Evolutionary conservation across 2,797 vertebrate genomes (phyloP), one percentile per base, ranked within the genome.

Genomic region (Pygocentrus nattereri): DNA sequence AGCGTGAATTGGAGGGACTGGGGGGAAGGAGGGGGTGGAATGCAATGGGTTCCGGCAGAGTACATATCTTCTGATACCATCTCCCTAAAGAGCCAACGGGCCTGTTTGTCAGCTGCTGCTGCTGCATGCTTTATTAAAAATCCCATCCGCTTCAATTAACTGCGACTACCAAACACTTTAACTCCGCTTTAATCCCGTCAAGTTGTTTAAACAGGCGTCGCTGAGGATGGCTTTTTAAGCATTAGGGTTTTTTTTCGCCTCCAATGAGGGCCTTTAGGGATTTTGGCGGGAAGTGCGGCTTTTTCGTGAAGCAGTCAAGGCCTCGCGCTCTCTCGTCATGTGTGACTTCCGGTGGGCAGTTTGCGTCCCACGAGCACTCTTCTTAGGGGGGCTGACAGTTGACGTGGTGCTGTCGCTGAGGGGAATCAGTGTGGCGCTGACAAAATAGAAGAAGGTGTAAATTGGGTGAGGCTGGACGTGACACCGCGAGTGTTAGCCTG

Each of bases 121-220:
- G 92, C 92, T 91, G 93, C 92, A 92, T 90, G 92, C 93, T 94
- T 93, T 94, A 94, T 94, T 94, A 95, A 94, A 95, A 94, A 93
- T 88, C 91, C 93, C 92, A 94, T 94, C 92, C 92, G 89, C 93
- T 93, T 94, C 93, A 94, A 95, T 95, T 95, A 95, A 93, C 92
- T 91, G 91, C 47, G 79, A 89, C 88, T 85, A 91, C 92, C 92
- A 93, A 95, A 93, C 93, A 93, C 92, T 94, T 95, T 93, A 95
- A 94, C 92, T 93, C 89, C 88, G 87, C 92, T 93, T 88, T 94
- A 93, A 94, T 94, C 93, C 92, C 88, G 92, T 94, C 92, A 92
- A 92, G 91, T 93, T 92, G 92, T 91, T 94, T 92, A 92, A 94
- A 93, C 91, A 90, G 90, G 88, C 89, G 77, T 74, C 34, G 81